phyloP scores from a whole-genome alignment of 2,797 vertebrate species.

The Notolepis coatsorum region DNA sequence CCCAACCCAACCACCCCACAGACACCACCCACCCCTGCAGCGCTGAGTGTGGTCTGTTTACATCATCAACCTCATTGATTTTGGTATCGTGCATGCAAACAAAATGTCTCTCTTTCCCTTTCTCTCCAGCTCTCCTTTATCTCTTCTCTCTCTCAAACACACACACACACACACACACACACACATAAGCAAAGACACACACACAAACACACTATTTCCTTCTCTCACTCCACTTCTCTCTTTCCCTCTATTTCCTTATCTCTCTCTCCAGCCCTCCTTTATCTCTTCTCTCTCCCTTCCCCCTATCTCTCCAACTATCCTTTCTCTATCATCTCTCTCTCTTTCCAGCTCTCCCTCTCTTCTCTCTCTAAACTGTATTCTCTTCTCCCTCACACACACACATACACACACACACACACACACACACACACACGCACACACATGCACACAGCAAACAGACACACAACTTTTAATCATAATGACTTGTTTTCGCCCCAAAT shows the following conservation, averaged over 20 bases:
- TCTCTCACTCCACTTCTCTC: too few species aligned
- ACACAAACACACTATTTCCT: neutral
- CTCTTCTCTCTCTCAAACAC: too few species aligned
- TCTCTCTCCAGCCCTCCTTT: too few species aligned
- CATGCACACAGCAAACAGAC: neutral
- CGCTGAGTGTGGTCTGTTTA: neutral
- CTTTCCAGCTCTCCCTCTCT: too few species aligned
- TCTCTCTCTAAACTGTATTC: too few species aligned
- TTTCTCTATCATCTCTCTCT: too few species aligned
- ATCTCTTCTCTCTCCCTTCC: too few species aligned
- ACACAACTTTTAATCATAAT: too few species aligned
- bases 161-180: neutral
- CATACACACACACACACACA: neutral
- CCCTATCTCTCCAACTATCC: too few species aligned
- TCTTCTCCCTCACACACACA: neutral
- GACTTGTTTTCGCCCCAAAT: neutral
- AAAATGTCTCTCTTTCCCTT: neutral
- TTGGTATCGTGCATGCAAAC: conserved; percentile 1
- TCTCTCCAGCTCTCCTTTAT: too few species aligned
- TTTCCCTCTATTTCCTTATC: too few species aligned
- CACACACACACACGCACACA: neutral
- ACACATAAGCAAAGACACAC: neutral
- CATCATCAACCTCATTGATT: conserved; percentile 30
- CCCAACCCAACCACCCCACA: too few species aligned
- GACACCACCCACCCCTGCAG: neutral